Conservation (phyloP, 2,888 invertebrate genomes). For the Psococerastis gibbosa region DNA sequence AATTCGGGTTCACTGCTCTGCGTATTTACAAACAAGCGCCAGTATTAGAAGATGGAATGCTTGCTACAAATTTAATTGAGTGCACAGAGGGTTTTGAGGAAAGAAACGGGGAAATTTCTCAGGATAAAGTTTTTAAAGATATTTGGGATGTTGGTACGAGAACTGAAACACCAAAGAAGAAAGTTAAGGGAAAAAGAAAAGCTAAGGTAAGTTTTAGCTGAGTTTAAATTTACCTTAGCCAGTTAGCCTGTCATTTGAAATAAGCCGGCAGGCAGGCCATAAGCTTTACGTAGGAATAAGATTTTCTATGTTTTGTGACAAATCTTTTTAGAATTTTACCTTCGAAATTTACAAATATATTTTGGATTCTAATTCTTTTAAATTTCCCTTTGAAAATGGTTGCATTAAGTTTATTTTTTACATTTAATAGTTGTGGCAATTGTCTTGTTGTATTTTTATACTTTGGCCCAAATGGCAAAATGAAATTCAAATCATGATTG, state of each 20-base stretch:
- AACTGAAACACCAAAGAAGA: background rate
- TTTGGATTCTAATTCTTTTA: background rate
- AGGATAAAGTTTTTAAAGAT: slow-evolving; percentile 7
- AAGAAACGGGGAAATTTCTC: background rate
- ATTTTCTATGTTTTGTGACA: too few species aligned
- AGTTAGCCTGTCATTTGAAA: background rate
- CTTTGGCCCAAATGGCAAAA: too few species aligned
- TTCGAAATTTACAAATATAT: background rate
- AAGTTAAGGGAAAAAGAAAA: background rate
- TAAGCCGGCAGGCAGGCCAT: too few species aligned
- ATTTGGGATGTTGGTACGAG: slow-evolving; percentile 7
- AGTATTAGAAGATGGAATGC: background rate
- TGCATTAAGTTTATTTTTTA: too few species aligned
- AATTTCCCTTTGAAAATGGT: background rate
- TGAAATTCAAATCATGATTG: too few species aligned
- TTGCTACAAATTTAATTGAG: background rate
- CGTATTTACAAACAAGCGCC: slow-evolving; percentile 29
- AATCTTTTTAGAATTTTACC: too few species aligned
- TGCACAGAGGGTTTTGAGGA: slow-evolving; percentile 7
- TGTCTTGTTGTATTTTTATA: too few species aligned
- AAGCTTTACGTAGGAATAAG: too few species aligned
- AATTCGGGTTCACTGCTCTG: slow-evolving; percentile 32
- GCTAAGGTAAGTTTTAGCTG: too few species aligned
- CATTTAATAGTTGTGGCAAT: too few species aligned
- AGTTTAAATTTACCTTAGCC: too few species aligned